Percentiles rank a stretch among this genome's conserved stretches.
Conservation (phyloP, 2,888 invertebrate genomes). For the Lithophane ornitopus region DNA sequence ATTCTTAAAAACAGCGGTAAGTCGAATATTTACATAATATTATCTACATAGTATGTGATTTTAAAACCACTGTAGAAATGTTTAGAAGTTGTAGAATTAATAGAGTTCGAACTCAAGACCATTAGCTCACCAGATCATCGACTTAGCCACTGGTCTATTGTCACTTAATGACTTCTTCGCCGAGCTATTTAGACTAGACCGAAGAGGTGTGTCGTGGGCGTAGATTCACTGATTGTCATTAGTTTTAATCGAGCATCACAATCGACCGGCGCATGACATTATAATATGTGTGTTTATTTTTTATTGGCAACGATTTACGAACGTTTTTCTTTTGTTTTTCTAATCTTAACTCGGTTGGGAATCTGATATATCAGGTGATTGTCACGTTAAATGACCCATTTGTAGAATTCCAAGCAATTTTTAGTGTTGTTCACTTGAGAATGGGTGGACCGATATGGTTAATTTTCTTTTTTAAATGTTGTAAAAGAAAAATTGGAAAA, state of each 20-base stretch:
- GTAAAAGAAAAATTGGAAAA: too few species aligned
- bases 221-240: constrained; percentile 50
- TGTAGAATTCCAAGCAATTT: background rate
- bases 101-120: constrained; percentile 2
- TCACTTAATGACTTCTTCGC: constrained; percentile 7
- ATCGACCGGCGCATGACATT: constrained; percentile 31
- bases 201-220: constrained; percentile 33
- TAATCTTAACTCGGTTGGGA: constrained; percentile 50
- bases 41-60: background rate
- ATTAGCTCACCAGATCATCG: background rate
- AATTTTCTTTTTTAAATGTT: too few species aligned
- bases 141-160: background rate
- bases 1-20: background rate
- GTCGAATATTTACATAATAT: background rate
- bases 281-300: constrained; percentile 35
- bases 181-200: constrained; percentile 4
- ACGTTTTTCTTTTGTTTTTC: constrained; percentile 38
- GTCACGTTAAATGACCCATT: background rate
- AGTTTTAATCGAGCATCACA: constrained; percentile 41
- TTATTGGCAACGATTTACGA: constrained; percentile 40
- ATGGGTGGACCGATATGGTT: too few species aligned
- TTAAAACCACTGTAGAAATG: background rate
- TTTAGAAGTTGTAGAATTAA: background rate
- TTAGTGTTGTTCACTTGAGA: too few species aligned
- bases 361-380: constrained; percentile 48